A percentile compares a stretch with the other conserved stretches of the same genome.
Evolutionary conservation across 2,888 invertebrate genomes (phyloP).

Genomic region (Siphonodentalium dalli): DNA sequence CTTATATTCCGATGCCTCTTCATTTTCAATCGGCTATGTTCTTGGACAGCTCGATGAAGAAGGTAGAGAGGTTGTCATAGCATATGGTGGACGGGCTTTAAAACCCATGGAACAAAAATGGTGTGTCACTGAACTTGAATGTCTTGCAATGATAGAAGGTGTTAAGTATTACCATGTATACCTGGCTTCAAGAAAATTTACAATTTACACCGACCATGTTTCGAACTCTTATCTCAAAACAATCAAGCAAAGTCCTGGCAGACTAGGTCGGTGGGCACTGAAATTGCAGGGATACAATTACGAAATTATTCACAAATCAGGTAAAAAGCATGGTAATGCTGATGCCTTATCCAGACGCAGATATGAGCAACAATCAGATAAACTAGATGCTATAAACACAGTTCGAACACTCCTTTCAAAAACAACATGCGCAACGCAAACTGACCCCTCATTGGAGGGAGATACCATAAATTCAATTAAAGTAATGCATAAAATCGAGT

Average conservation of each 20-base stretch:
- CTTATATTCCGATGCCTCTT: conserved; percentile 25
- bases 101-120: conserved; percentile 25
- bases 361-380: too few relatives aligned
- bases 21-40: conserved; percentile 20
- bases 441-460: too few relatives aligned
- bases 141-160: conserved; percentile 32
- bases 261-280: conserved; percentile 30
- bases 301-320: conserved; percentile 17
- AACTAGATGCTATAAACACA: too few relatives aligned
- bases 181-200: conserved; percentile 21
- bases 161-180: conserved; percentile 25
- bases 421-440: too few relatives aligned
- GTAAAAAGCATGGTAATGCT: conserved; percentile 21
- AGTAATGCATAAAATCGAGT: too few relatives aligned
- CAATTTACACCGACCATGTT: conserved; percentile 23
- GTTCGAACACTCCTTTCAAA: too few relatives aligned
- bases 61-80: conserved; percentile 18
- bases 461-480: too few relatives aligned
- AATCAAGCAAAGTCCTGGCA: conserved; percentile 13
- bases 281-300: conserved; percentile 24
- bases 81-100: conserved; percentile 27
- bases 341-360: conserved; percentile 14
- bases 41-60: conserved; percentile 25
- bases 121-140: conserved; percentile 30
- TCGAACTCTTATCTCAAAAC: conserved; percentile 18